phyloP scores from a whole-genome alignment of 2,888 invertebrate genomes.

The Philonicus albiceps region DNA sequence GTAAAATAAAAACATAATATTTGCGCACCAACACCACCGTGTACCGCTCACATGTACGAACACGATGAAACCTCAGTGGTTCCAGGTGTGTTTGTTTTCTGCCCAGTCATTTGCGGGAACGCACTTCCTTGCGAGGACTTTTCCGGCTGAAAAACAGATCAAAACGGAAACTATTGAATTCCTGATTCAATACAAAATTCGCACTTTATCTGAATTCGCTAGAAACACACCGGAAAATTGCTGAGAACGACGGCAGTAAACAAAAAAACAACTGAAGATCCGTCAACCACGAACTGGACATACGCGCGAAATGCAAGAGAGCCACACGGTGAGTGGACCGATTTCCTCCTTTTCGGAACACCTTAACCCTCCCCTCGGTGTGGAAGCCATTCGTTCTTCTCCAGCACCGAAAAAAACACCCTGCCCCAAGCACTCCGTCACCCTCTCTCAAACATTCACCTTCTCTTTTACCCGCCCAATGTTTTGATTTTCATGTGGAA shows the following conservation, averaged over 20 bases:
- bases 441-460: background rate
- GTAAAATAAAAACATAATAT: background rate
- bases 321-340: background rate
- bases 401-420: background rate
- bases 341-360: background rate
- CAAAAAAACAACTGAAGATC: conserved; percentile 10
- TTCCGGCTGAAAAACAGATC: background rate
- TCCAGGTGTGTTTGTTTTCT: background rate
- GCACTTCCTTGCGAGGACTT: background rate
- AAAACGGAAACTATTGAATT: background rate
- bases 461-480: background rate
- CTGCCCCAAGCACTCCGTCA: background rate
- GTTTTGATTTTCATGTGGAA: background rate
- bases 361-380: background rate
- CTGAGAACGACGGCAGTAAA: background rate
- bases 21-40: background rate
- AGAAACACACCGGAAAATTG: background rate
- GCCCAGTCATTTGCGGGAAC: background rate
- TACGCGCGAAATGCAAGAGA: background rate
- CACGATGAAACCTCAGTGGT: background rate
- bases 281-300: background rate
- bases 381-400: background rate
- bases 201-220: background rate
- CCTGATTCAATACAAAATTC: background rate
- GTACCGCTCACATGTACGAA: background rate